Evolutionary conservation across 2,113 vertebrate species (phyloP).

Genomic region (Cyanoliseus patagonus): DNA sequence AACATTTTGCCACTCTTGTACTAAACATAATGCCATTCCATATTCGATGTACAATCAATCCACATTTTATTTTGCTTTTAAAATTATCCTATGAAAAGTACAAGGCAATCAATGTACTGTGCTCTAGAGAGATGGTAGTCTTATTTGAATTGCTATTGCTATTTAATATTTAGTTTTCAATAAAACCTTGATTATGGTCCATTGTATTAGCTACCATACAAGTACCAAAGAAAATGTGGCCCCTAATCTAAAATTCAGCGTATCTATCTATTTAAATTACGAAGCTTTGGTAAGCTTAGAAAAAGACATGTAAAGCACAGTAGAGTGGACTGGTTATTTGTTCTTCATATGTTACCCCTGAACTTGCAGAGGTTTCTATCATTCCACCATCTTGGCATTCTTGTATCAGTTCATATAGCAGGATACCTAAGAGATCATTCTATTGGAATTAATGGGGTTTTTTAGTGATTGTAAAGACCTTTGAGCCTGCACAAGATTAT

Average conservation of each 20-base stretch:
- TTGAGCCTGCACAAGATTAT: not conserved
- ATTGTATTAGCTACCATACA: not conserved
- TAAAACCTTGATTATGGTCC: not conserved
- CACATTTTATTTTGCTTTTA: conserved; percentile 35
- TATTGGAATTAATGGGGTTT: not conserved
- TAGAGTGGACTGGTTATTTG: not conserved
- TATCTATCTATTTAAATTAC: not conserved
- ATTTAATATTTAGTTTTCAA: conserved; percentile 40
- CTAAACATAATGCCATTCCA: not conserved
- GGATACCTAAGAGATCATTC: not conserved
- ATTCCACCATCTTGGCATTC: not conserved
- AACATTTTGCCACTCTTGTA: not conserved
- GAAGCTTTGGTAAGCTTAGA: not conserved
- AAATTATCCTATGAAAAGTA: conserved; percentile 19
- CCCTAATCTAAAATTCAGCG: not conserved
- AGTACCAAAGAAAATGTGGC: not conserved
- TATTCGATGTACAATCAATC: conserved; percentile 33
- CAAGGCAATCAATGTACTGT: not conserved
- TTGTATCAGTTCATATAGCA: not conserved
- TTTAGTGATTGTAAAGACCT: not conserved
- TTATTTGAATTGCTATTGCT: not conserved
- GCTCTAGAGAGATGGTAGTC: not conserved
- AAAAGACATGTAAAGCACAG: not conserved
- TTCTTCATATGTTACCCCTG: not conserved
- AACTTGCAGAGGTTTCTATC: not conserved